Evolutionary conservation across 2,797 vertebrate genomes (phyloP).

Genomic region (Poecilia wingei): DNA sequence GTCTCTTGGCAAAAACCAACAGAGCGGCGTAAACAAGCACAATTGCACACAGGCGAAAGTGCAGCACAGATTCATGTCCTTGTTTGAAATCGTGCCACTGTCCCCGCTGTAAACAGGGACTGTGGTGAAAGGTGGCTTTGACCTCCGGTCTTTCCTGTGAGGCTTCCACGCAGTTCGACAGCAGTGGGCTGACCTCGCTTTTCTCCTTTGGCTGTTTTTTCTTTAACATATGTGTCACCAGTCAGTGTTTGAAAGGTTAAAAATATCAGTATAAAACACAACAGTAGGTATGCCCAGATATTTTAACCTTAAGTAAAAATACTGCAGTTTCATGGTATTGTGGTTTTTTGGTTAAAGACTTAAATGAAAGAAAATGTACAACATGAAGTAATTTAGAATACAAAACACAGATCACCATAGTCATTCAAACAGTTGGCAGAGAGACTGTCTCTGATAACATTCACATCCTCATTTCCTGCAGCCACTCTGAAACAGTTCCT

Average conservation of each 20-base stretch:
- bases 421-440: not conserved
- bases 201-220: slow-evolving; percentile 44
- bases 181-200: slow-evolving; percentile 49
- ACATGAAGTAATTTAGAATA: not conserved
- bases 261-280: slow-evolving; percentile 3
- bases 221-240: slow-evolving; percentile 37
- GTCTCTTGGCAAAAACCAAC: slow-evolving; percentile 51
- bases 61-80: slow-evolving; percentile 54
- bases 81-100: slow-evolving; percentile 53
- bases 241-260: slow-evolving; percentile 20
- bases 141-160: slow-evolving; percentile 52
- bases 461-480: not conserved
- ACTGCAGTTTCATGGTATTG: not conserved
- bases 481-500: not conserved
- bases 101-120: slow-evolving; percentile 38
- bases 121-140: slow-evolving; percentile 54
- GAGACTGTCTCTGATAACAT: not conserved
- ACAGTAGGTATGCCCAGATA: not conserved
- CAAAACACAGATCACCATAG: not conserved
- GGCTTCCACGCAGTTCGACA: slow-evolving; percentile 36
- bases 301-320: not conserved
- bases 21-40: slow-evolving; percentile 57
- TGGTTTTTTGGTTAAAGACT: not conserved
- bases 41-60: slow-evolving; percentile 32
- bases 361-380: not conserved